These are phyloP conservation scores for Sphaeridia pumilis DNA, from an alignment of 2,888 invertebrate genomes.

Conservation along the genomic window DNA sequence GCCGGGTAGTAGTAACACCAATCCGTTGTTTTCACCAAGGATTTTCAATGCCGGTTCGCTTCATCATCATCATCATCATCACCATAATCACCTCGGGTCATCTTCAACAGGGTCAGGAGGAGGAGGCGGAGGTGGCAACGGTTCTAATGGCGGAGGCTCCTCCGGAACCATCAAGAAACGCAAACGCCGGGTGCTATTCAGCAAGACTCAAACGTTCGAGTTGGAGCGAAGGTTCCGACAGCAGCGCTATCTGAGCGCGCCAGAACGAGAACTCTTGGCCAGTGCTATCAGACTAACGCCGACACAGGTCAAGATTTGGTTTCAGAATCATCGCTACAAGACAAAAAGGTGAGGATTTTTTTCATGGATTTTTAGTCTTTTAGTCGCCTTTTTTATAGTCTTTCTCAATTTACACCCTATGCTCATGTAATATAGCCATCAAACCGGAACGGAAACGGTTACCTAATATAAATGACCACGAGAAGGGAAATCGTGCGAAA, in stretches of 20 bases:
- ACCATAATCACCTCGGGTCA: too few relatives aligned
- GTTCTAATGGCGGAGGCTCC: too few relatives aligned
- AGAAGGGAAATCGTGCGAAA: too few relatives aligned
- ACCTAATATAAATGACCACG: too few relatives aligned
- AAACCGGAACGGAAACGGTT: too few relatives aligned
- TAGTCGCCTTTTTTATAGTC: not conserved
- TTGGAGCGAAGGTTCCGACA: slow-evolving; percentile 88
- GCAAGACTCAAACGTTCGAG: slow-evolving; percentile 94
- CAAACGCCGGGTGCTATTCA: slow-evolving; percentile 90
- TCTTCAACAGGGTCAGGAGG: too few relatives aligned
- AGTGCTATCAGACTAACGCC: slow-evolving; percentile 89
- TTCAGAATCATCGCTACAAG: slow-evolving; percentile 98
- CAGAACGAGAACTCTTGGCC: slow-evolving; percentile 92
- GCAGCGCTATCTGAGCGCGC: slow-evolving; percentile 91
- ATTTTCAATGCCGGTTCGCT: too few relatives aligned
- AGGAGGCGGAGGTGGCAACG: too few relatives aligned
- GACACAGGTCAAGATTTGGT: slow-evolving; percentile 96
- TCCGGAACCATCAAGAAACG: slow-evolving; percentile 71
- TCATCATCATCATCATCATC: too few relatives aligned
- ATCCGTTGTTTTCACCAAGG: too few relatives aligned
- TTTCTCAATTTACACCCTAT: not conserved
- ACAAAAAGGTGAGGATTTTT: slow-evolving; percentile 69
- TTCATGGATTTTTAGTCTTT: not conserved
- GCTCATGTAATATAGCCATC: too few relatives aligned
- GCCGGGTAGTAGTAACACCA: too few relatives aligned